Conservation (phyloP, 92 coral and sea anemone species). For the Palythoa caribaeorum region DNA sequence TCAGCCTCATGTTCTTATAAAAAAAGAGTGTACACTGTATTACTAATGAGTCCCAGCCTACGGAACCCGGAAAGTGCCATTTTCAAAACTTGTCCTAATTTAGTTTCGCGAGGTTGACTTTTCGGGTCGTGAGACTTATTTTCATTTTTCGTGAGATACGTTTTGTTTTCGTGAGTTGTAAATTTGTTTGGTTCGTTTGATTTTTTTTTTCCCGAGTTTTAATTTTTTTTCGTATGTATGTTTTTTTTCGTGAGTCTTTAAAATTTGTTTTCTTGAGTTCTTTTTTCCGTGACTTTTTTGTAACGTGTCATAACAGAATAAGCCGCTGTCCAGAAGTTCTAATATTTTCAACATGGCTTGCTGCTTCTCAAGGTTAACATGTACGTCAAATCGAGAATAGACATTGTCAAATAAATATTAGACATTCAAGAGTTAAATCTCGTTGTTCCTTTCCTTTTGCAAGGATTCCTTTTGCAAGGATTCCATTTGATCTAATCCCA, state of each 20-base stretch:
- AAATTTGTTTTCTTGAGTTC: not conserved
- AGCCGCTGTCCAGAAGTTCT: not conserved
- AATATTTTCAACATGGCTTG: not conserved
- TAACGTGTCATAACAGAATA: not conserved
- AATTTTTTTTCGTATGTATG: not conserved
- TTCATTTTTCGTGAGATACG: not conserved
- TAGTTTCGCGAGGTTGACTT: not conserved
- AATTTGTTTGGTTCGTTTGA: not conserved
- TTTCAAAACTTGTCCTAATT: no score
- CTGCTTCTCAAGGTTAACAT: slow-evolving; percentile 5
- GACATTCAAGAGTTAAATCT: slow-evolving; percentile 1
- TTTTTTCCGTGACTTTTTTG: not conserved
- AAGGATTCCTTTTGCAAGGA: slow-evolving; percentile 17
- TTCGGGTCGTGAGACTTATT: not conserved
- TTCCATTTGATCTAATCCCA: slow-evolving; percentile 5
- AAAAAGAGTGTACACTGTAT: no score
- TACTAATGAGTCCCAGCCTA: no score
- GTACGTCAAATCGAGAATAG: slow-evolving; percentile 22
- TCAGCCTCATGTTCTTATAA: no score
- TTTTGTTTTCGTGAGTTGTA: not conserved
- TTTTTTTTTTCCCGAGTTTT: not conserved
- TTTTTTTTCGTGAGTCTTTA: not conserved
- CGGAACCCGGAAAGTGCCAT: no score
- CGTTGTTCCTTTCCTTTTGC: slow-evolving; percentile 14
- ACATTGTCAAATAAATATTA: not conserved